Evolutionary conservation across 2,888 invertebrate genomes (phyloP), one percentile per base, ranked within the genome.

Genomic region (Cephalotes varians): DNA sequence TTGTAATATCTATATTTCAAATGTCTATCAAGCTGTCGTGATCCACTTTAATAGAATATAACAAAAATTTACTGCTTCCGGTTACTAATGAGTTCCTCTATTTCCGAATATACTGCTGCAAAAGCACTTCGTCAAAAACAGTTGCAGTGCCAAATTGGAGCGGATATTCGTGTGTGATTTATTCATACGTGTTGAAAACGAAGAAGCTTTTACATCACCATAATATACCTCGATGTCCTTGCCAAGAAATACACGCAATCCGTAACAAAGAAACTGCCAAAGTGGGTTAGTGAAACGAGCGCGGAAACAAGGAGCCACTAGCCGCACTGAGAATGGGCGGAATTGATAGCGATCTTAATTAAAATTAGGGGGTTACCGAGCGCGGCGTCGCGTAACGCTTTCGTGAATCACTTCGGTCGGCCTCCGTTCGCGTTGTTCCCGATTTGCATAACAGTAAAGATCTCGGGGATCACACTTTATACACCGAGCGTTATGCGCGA

Each of bases 371-470:
- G 80, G 81, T 83, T 54, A 79, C 44, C 73, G 60, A 74, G 72
- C 62, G 34, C 65, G 37, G 40, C 40, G 40, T 71, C 77, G 69
- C 82, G 86, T 76, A 83, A 86, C 87, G 79, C 82, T 87, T 87
- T 88, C 88, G 82, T 76, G 69, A 76, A 86, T 86, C 87, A 79
- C 86, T 83, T 84, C 84, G 83, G 69, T 62, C 51, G 37, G 37
- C 15, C 34, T 25, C 65, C 81, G 21, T 54, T 79, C 60, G 44
- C 80, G 85, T 85, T 81, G 83, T 82, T 28, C 81, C 1, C 81
- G 81, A 91, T 91, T 91, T 91, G 91, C 91, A 91, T 91, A 90
- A 91, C 89, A 88, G 86, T 87, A 84, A 88, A 88, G 89, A 88
- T 85, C 85, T 85, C 81, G 15, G 37, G 82, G 77, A 72, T 79